Evolutionary conservation across 1,140 invertebrate species (phyloP), one percentile per base, ranked within the genome.

Genomic region (Papilio polyxenes): DNA sequence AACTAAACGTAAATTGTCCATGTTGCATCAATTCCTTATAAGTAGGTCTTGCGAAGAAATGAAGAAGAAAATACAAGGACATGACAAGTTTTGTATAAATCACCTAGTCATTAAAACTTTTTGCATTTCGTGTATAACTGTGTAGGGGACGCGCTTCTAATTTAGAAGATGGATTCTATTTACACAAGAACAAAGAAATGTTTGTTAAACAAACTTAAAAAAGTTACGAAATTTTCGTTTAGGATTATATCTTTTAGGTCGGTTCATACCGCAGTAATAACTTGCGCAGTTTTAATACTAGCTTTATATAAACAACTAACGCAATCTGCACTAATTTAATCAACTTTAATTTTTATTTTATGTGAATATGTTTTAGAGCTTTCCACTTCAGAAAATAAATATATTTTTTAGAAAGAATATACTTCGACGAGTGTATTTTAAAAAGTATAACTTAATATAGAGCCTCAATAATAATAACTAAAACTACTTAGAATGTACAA

Each of bases 21-120:
- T 2, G n/a, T 62, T 62, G 31, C 65, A 72, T 15, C 11, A 31
- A 48, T 80, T 20, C 31, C 40, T 65, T 65, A 20, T 23, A 80
- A 80, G 65, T 23, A 80, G 65, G 31, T 69, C 23, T 37, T 15
- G 31, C 23, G 44, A 84, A 77, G 78, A 80, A 85, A 83, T 69
- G 31, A 82, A 62, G 81, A 81, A 77, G 76, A 81, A 84, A 81
- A 80, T 75, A 84, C 82, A 81, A 80, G 82, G 85, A 82, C 84
- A 85, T 87, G 85, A 83, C 82, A 83, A 84, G 82, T 81, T 86
- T 83, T 80, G 65, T 83, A 82, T 85, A 85, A 86, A 87, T 83
- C 83, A 83, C 86, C 84, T 62, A 83, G 83, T 85, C 84, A 82
- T 87, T 87, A 83, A 84, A 88, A 85, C 80, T 87, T 87, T 87